Conservation (phyloP, 2,797 vertebrate species). For the Clamator glandarius region DNA sequence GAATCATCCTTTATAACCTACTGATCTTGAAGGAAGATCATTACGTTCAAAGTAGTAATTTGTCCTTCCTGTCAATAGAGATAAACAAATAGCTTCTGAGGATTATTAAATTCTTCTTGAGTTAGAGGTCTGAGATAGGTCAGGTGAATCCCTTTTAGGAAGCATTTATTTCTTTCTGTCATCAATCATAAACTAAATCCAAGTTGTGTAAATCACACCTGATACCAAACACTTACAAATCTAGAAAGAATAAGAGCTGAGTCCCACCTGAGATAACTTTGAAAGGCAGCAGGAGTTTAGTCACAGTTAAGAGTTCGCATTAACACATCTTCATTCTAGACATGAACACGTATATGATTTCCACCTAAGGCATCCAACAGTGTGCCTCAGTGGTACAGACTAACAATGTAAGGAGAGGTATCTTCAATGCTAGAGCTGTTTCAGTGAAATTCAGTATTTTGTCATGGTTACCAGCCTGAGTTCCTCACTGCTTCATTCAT, state of each 20-base stretch:
- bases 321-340: background rate
- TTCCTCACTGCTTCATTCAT: background rate
- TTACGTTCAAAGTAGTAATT: background rate
- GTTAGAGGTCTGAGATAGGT: background rate
- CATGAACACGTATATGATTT: background rate
- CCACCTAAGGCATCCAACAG: background rate
- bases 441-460: background rate
- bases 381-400: background rate
- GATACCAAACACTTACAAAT: background rate
- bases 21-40: background rate
- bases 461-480: background rate
- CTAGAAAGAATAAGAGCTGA: background rate
- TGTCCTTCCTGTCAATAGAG: background rate
- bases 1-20: background rate
- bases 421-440: background rate
- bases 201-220: background rate
- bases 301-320: background rate
- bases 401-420: background rate
- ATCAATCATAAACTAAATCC: background rate
- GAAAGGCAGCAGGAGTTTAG: background rate
- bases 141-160: background rate
- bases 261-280: background rate
- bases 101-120: background rate
- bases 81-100: background rate
- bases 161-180: background rate